Conservation (phyloP, 2,113 vertebrate genomes). For the Talpa occidentalis region DNA sequence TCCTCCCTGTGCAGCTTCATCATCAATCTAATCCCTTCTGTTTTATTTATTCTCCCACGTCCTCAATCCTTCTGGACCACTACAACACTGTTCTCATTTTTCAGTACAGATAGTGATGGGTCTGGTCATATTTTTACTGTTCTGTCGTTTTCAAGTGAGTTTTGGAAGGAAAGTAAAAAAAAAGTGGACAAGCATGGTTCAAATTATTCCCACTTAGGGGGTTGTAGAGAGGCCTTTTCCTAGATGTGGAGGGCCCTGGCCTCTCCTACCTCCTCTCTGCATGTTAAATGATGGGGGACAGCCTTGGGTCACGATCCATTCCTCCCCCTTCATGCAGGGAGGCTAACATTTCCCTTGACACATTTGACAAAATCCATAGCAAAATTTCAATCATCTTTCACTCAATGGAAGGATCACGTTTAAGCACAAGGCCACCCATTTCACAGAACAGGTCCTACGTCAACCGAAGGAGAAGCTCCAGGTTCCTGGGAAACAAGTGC, state of each 20-base stretch:
- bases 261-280: background rate
- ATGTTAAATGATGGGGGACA: background rate
- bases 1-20: background rate
- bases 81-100: background rate
- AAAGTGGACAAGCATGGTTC: background rate
- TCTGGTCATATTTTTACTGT: background rate
- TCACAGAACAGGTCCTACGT: background rate
- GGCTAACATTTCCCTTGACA: background rate
- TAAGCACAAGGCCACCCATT: background rate
- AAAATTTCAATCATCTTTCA: background rate
- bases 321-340: background rate
- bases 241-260: background rate
- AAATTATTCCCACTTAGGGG: background rate
- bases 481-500: background rate
- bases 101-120: background rate
- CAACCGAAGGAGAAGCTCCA: background rate
- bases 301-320: background rate
- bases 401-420: background rate
- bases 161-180: background rate
- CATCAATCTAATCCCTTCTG: conserved; percentile 27
- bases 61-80: background rate
- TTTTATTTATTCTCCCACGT: background rate
- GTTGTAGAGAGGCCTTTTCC: background rate
- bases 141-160: conserved; percentile 3
- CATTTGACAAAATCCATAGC: background rate